Evolutionary conservation across 2,797 vertebrate species (phyloP), one percentile per base, ranked within the genome.

Genomic region (Lagorchestes hirsutus): DNA sequence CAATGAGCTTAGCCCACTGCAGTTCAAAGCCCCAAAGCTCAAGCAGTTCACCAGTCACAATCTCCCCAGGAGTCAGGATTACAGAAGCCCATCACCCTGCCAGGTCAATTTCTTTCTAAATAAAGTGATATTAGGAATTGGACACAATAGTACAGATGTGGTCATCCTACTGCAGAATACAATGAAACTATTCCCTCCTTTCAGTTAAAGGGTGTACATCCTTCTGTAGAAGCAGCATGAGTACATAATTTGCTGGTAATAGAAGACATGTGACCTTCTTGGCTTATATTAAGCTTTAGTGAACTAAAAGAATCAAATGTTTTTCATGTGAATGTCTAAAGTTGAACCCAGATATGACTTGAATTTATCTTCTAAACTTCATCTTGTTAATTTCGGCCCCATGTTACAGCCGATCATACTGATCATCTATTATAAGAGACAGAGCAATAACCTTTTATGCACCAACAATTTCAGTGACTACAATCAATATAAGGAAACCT

Each of bases 401-500:
- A 27, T 82, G 94, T 90, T 92, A 50, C 34, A 67, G 62, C 5
- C 34, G 16, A 18, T 34, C 74, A 46, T 54, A 13, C 40, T 93
- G 62, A 57, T 74, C 58, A 92, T 55, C 31, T 95, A 34, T 67
- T 67, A 6, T 46, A 95, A 56, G 54, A 90, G 92, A 13, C 46
- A 95, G 55, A 97, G 74, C 55, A 92, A 4, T 91, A 93, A 93
- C 87, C 57, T 55, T 96, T 82, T 55, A 40, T 91, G 11, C 12
- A 95, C 59, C 93, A 93, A 92, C 67, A 93, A 93, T 40, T 59
- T 93, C 56, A 91, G 55, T 57, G 5, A 94, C 34, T 22, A 92
- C 34, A 55, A 93, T 56, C 92, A 97, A 96, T 93, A 93, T 56
- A 91, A 93, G 40, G 28, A 46, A 92, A 96, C 93, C 59, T 95